phyloP scores from a whole-genome alignment of 2,888 invertebrate species.

The Cheilosia vernalis region DNA sequence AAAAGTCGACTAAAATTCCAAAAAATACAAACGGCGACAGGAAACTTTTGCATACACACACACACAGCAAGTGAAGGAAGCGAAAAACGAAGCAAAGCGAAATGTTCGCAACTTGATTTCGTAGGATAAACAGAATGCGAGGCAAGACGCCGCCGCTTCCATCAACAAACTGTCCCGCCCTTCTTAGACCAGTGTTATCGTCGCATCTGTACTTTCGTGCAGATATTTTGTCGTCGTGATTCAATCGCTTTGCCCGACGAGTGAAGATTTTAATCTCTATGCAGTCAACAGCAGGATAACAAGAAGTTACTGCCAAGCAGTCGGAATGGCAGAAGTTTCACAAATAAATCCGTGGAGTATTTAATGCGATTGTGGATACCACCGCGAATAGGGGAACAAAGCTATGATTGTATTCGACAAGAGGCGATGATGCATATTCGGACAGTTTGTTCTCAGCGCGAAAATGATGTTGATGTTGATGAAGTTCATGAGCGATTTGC shows the following conservation, averaged over 20 bases:
- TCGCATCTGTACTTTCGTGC: conserved; percentile 4
- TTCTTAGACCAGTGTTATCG: conserved; percentile 5
- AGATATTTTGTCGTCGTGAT: conserved; percentile 10
- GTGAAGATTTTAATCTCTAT: conserved; percentile 31
- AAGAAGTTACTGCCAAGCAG: conserved; percentile 28
- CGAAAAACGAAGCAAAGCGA: conserved; percentile 8
- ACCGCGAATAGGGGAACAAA: neutral
- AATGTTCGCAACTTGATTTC: conserved; percentile 21
- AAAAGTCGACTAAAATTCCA: conserved; percentile 1
- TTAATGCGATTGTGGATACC: neutral
- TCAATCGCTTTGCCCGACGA: conserved; percentile 23
- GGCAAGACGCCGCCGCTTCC: neutral
- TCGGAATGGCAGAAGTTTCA: conserved; percentile 25
- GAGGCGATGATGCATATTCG: neutral
- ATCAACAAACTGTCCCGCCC: neutral
- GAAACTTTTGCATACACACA: conserved; percentile 13
- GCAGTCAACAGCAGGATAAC: conserved; percentile 34
- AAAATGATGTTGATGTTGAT: neutral
- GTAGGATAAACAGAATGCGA: conserved; percentile 9
- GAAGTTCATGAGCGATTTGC: neutral
- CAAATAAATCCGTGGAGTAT: conserved; percentile 21
- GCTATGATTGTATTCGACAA: no score
- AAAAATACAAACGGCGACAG: conserved; percentile 8
- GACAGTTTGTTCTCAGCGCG: neutral
- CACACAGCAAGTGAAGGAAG: conserved; percentile 14